A percentile compares a stretch with the other conserved stretches of the same genome.
phyloP scores from a whole-genome alignment of 2,797 vertebrate species.

The Sciaenops ocellatus region DNA sequence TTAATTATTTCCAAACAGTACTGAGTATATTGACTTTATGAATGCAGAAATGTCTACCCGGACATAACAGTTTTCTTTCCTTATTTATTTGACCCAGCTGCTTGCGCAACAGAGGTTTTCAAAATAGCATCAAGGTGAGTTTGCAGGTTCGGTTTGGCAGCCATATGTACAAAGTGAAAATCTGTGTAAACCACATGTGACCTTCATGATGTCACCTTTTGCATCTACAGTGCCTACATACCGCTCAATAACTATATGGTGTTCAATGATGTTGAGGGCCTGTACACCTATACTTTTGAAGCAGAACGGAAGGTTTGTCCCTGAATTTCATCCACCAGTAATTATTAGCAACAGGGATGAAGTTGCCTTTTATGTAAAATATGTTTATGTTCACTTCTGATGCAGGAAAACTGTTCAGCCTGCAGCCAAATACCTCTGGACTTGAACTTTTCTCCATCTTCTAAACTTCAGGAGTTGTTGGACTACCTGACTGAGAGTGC shows the following conservation, averaged over 20 bases:
- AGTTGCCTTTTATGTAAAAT: neutral
- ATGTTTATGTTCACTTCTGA: slow-evolving; percentile 12
- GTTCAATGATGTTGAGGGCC: slow-evolving; percentile 93
- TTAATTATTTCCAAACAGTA: slow-evolving; percentile 42
- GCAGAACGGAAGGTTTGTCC: slow-evolving; percentile 92
- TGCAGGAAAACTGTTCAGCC: slow-evolving; percentile 92
- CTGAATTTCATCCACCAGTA: neutral
- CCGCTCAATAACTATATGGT: slow-evolving; percentile 95
- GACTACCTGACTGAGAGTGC: slow-evolving; percentile 91
- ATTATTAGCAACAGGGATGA: slow-evolving; percentile 1
- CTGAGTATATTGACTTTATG: neutral
- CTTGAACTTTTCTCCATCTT: slow-evolving; percentile 89
- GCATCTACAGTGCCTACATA: slow-evolving; percentile 86
- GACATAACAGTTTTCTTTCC: slow-evolving; percentile 14
- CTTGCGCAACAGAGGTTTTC: slow-evolving; percentile 94
- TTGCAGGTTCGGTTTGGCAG: neutral
- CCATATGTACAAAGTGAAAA: slow-evolving; percentile 14
- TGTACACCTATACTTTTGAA: slow-evolving; percentile 94
- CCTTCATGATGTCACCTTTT: slow-evolving; percentile 8
- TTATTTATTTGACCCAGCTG: slow-evolving; percentile 81
- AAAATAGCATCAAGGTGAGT: slow-evolving; percentile 95
- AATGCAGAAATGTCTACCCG: slow-evolving; percentile 25
- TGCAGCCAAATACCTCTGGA: slow-evolving; percentile 94
- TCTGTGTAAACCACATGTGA: neutral
- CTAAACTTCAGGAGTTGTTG: slow-evolving; percentile 93